Conservation (phyloP, 2,888 invertebrate species). For the Sarcophaga carnaria region DNA sequence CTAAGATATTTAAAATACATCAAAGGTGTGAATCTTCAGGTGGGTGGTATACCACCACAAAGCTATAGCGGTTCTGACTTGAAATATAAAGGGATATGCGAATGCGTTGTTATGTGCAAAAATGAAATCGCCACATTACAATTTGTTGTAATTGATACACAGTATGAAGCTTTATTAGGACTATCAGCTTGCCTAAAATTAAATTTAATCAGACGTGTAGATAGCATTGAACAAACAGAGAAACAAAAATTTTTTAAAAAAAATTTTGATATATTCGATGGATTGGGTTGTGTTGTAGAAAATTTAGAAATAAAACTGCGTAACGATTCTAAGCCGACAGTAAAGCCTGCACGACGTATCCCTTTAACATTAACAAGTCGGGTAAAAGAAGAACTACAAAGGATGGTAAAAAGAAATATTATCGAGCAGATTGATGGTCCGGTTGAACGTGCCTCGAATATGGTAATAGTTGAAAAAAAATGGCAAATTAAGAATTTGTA, state of each 20-base stretch:
- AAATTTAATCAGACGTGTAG: constrained; percentile 31
- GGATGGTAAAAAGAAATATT: constrained; percentile 52
- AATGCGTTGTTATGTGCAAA: constrained; percentile 53
- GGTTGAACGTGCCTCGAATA: constrained; percentile 34
- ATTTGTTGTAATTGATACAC: constrained; percentile 45
- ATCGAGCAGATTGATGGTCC: constrained; percentile 61
- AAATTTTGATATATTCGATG: constrained; percentile 1
- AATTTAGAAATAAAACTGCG: constrained; percentile 61
- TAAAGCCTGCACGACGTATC: constrained; percentile 61
- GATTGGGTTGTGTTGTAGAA: constrained; percentile 54
- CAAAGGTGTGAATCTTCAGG: background rate
- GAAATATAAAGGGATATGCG: constrained; percentile 44
- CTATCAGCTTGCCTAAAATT: constrained; percentile 14
- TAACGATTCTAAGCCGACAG: constrained; percentile 38
- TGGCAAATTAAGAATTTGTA: constrained; percentile 62
- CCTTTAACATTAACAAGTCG: constrained; percentile 52
- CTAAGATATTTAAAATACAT: constrained; percentile 8
- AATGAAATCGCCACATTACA: constrained; percentile 22
- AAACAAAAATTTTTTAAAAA: constrained; percentile 11
- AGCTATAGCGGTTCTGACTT: constrained; percentile 55
- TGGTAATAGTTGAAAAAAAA: constrained; percentile 51
- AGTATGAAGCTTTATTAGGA: constrained; percentile 27
- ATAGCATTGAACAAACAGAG: background rate
- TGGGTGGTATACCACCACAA: constrained; percentile 25
- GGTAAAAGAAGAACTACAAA: constrained; percentile 50